Base-by-base conservation (phyloP, 1,140 invertebrate species). In the Orius laevigatus region DNA sequence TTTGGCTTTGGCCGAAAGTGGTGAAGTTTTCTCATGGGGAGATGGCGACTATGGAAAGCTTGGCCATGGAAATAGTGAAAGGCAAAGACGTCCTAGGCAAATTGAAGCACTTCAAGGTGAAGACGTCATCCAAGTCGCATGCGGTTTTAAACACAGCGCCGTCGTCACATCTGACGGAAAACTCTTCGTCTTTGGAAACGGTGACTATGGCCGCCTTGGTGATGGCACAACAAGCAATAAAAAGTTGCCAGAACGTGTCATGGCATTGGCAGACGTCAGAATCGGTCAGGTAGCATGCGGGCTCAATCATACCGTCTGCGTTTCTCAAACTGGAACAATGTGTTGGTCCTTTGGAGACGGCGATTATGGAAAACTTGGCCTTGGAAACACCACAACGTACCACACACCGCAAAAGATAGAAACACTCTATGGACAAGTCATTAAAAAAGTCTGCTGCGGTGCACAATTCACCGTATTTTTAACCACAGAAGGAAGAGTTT, bases 321-420 rank as follows among this genome's bases (percentile, higher is more conserved):
- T 76, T 31, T 73, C 71, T 8, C 49, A 57, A 9, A 74, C 77
- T 58, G 74, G 74, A 2, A 63, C 63, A 46, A 67, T 59, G n/a
- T 73, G 76, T 0, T 80, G 74, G 74, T 65, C 73, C 2, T 80
- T 79, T 64, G 78, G 78, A 2, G 76, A 79, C 63, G 74, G 75
- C 4, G 76, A 78, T 56, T 75, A 73, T 63, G 77, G 77, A 8
- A 78, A 79, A 60, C 61, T 78, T 19, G 76, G 75, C 6, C 61
- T 75, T 19, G 75, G 75, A 36, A 69, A 72, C 58, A 69, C 67
- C 9, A 66, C 64, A 9, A 68, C 71, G 18, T 73, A 72, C 52
- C 65, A 69, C 8, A 66, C 62, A n/a, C 72, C 72, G 10, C 61
- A 74, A 58, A 61, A 66, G 54, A 66, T 80, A 5, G 72, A 76